phyloP scores from a whole-genome alignment of 2,888 invertebrate genomes.

The Drosophila stalkeri region DNA sequence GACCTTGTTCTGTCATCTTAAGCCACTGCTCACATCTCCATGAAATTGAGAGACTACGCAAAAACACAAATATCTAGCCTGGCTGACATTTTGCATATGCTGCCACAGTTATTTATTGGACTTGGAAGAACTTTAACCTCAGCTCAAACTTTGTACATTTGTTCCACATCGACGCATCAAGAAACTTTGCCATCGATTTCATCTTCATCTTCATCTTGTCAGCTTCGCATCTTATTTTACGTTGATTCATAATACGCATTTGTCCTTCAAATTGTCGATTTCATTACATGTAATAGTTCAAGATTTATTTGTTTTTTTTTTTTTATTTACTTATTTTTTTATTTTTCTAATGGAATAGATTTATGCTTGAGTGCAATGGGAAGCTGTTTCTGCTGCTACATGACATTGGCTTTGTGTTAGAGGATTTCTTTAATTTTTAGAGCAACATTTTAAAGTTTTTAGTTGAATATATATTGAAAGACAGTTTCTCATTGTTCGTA shows the following conservation, averaged over 20 bases:
- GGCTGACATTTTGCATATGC: slow-evolving; percentile 42
- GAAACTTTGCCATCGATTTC: slow-evolving; percentile 31
- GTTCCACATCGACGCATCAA: slow-evolving; percentile 39
- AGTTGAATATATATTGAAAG: background rate
- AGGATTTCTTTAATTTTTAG: background rate
- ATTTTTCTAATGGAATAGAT: background rate
- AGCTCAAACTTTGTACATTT: slow-evolving; percentile 47
- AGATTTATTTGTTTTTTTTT: background rate
- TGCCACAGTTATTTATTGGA: slow-evolving; percentile 45
- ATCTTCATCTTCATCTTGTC: background rate
- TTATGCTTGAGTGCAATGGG: background rate
- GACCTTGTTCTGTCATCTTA: slow-evolving; percentile 5
- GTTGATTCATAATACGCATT: slow-evolving; percentile 14
- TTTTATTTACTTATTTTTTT: background rate
- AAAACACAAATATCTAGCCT: slow-evolving; percentile 13
- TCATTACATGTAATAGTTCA: slow-evolving; percentile 11
- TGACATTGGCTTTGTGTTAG: background rate
- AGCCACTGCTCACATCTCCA: slow-evolving; percentile 11
- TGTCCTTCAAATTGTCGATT: slow-evolving; percentile 21
- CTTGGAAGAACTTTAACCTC: slow-evolving; percentile 30
- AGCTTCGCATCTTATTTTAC: background rate
- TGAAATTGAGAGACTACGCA: slow-evolving; percentile 12
- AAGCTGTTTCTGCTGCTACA: too few species aligned
- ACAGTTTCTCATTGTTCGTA: too few species aligned
- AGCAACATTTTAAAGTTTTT: background rate